Evolutionary conservation across 2,888 invertebrate species (phyloP).

Genomic region (Stramonita haemastoma): DNA sequence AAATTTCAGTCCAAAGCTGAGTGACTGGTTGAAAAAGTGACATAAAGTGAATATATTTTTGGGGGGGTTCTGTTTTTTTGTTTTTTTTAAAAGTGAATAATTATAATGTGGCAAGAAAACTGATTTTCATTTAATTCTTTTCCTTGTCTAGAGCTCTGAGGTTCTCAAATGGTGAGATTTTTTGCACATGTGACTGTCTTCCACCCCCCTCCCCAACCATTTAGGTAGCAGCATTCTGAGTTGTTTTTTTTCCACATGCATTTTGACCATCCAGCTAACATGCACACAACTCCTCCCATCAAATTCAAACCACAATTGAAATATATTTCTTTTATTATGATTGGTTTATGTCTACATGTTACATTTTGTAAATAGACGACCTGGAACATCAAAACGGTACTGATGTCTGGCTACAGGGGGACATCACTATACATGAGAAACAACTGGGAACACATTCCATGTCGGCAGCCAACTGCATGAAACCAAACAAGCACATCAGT

Average conservation of each 20-base stretch:
- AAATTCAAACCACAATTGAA: slow-evolving; percentile 29
- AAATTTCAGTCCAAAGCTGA: too few species aligned
- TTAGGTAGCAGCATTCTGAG: neutral
- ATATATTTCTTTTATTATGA: slow-evolving; percentile 49
- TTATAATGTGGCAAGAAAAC: too few species aligned
- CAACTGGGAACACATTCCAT: slow-evolving; percentile 9
- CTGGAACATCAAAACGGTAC: slow-evolving; percentile 46
- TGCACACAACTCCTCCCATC: neutral
- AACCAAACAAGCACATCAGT: too few species aligned
- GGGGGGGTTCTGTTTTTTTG: too few species aligned
- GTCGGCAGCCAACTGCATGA: slow-evolving; percentile 3
- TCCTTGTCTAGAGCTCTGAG: too few species aligned
- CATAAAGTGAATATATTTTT: too few species aligned
- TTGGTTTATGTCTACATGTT: slow-evolving; percentile 43
- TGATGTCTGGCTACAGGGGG: slow-evolving; percentile 45
- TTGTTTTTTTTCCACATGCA: neutral
- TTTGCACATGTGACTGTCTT: too few species aligned
- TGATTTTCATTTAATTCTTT: too few species aligned
- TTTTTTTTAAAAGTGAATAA: too few species aligned
- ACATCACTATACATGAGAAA: neutral
- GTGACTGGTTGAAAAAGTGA: too few species aligned
- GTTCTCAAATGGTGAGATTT: too few species aligned
- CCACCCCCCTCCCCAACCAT: too few species aligned
- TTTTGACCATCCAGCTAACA: neutral
- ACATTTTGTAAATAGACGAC: slow-evolving; percentile 44